Evolutionary conservation across 2,888 invertebrate species (phyloP), one percentile per base, ranked within the genome.

Genomic region (Drosophila formosana): DNA sequence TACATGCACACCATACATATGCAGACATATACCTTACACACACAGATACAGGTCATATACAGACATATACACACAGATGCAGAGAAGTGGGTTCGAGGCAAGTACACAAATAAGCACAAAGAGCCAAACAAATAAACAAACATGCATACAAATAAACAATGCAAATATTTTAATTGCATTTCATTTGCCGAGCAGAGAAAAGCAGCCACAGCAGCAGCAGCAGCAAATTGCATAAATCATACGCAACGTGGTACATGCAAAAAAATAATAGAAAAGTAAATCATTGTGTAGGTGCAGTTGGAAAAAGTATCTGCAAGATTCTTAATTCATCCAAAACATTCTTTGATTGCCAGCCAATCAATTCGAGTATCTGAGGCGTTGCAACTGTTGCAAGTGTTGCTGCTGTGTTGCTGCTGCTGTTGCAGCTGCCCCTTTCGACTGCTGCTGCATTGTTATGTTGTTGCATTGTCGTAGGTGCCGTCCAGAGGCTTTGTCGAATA

Each of bases 401-500:
- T 37, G 37, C 32, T n/a, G n/a, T n/a, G n/a, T n/a, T n/a, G n/a
- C n/a, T 45, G 39, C 41, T 11, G 26, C 52, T 68, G 55, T 67
- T 73, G 87, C 87, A 82, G 34, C n/a, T 37, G 37, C 32, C 32
- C 32, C 11, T 50, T 37, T 37, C n/a, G 37, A 50, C 34, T 28
- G 34, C 4, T 41, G 61, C 41, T 62, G 70, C 45, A 58, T 62
- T 61, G 64, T 45, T 51, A 56, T 11, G 26, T 58, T 68, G 55
- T 67, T 73, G 87, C 87, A 82, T 75, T 84, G 73, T 79, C 73
- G 82, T 75, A 89, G 89, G 88, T 91, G 90, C 91, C 91, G 91
- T 91, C 91, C 91, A 91, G 84, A 87, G 88, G 91, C 90, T 91
- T 91, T 91, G 88, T 89, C 79, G 80, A 66, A 66, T 72, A 73